Evolutionary conservation across 2,797 vertebrate species (phyloP), one percentile per base, ranked within the genome.

Genomic region (Botia kubotai): DNA sequence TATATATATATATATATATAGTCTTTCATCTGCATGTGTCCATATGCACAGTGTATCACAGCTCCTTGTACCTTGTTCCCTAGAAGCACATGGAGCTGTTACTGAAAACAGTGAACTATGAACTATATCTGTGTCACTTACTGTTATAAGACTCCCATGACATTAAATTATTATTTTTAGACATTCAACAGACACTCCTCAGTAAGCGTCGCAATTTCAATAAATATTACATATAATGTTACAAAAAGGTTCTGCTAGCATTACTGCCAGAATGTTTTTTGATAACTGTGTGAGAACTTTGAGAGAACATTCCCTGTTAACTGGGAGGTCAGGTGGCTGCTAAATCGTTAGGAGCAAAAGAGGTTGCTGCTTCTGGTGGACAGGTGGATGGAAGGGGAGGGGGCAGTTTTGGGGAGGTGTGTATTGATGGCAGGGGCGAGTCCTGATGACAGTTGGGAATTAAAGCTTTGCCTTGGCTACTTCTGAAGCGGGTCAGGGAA

Each of bases 391-490:
- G 66, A 75, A 67, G 86, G 85, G 83, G 85, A 89, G 85, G 63
- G 77, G 74, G 50, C 66, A 75, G 36, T 58, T 87, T 72, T 77
- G 19, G 79, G 88, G 87, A 92, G 89, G 89, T 88, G 86, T 85
- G 77, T 79, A 21, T 80, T 86, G 86, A 87, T 87, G 88, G 86
- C 75, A 6, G 71, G 82, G 86, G 87, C 87, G 92, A 93, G 89
- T 83, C 83, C 84, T 83, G 87, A 89, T 91, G 92, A 93, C 93
- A 94, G 92, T 92, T 94, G 93, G 88, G 86, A 82, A 79, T 82
- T 87, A 71, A 78, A 85, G 87, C 91, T 91, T 86, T 90, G 85
- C 84, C 77, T 81, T 86, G 83, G 50, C 48, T 72, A 76, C 77
- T 66, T 58, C 69, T 75, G 71, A 87, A 87, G 82, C 77, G 90